Conservation (phyloP, 2,888 invertebrate species). For the Hymenopus coronatus region DNA sequence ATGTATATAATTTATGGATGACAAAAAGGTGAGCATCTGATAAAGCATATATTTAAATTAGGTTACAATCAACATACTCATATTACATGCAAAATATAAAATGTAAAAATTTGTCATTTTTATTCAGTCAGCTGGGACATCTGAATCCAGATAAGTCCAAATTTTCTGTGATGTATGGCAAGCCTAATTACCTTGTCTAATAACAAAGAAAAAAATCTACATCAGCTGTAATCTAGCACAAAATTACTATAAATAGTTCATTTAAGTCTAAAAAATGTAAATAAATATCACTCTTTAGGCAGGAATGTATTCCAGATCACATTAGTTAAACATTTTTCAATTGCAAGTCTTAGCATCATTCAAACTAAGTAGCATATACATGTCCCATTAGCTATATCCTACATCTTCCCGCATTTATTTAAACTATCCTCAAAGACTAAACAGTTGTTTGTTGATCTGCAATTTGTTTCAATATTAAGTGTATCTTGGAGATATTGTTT, state of each 20-base stretch:
- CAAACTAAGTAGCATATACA: not conserved
- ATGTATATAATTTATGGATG: too few relatives aligned
- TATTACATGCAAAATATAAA: too few relatives aligned
- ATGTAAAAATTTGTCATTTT: too few relatives aligned
- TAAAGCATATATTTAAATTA: too few relatives aligned
- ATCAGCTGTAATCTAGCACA: not conserved
- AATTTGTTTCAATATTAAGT: not conserved
- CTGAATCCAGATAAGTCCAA: too few relatives aligned
- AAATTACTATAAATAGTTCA: not conserved
- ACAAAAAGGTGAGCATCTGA: too few relatives aligned
- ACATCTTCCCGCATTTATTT: not conserved
- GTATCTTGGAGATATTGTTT: not conserved
- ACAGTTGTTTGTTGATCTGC: not conserved
- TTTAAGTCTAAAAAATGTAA: not conserved
- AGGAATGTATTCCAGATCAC: not conserved
- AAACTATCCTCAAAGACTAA: not conserved
- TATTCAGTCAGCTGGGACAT: too few relatives aligned
- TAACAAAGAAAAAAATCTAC: too few relatives aligned
- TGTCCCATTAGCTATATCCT: not conserved
- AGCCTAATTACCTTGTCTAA: too few relatives aligned
- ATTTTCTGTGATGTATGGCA: too few relatives aligned
- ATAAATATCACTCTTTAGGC: not conserved
- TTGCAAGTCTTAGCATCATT: not conserved
- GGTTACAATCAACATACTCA: too few relatives aligned
- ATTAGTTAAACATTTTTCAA: not conserved